Evolutionary conservation across 2,888 invertebrate genomes (phyloP).

Genomic region (Morpho achilles): DNA sequence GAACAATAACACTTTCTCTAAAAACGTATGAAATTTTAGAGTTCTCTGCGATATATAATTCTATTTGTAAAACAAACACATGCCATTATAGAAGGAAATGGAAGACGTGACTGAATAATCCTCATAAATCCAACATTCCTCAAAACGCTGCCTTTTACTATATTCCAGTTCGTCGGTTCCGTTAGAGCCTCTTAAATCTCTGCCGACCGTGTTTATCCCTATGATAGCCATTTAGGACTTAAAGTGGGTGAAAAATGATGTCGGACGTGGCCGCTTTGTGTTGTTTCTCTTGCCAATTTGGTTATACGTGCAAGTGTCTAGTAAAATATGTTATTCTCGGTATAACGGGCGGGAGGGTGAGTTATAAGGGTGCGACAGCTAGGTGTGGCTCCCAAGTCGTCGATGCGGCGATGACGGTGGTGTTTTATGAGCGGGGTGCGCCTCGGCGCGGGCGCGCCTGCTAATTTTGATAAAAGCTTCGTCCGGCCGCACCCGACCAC

Average conservation of each 20-base stretch:
- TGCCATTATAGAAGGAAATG: constrained; percentile 15
- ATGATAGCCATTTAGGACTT: constrained; percentile 36
- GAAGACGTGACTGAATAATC: constrained; percentile 29
- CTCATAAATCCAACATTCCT: constrained; percentile 31
- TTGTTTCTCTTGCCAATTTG: constrained; percentile 25
- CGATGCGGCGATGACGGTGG: constrained; percentile 63
- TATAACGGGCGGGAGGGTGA: constrained; percentile 39
- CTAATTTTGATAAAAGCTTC: constrained; percentile 78
- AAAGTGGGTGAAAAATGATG: constrained; percentile 30
- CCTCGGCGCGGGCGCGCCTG: constrained; percentile 61
- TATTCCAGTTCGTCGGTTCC: constrained; percentile 32
- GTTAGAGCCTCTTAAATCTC: constrained; percentile 30
- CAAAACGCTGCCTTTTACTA: constrained; percentile 31
- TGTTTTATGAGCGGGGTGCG: constrained; percentile 75
- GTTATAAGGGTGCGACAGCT: constrained; percentile 58
- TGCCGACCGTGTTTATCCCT: constrained; percentile 34
- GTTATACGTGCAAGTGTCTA: constrained; percentile 16
- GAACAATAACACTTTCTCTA: constrained; percentile 11
- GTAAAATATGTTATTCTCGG: constrained; percentile 20
- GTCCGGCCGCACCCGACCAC: constrained; percentile 62
- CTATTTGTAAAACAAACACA: constrained; percentile 6
- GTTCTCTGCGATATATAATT: neutral
- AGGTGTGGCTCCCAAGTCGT: constrained; percentile 62
- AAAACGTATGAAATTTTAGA: neutral
- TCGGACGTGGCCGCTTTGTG: constrained; percentile 25